phyloP scores from a whole-genome alignment of 1,140 invertebrate species.

The Drosophila bipectinata region DNA sequence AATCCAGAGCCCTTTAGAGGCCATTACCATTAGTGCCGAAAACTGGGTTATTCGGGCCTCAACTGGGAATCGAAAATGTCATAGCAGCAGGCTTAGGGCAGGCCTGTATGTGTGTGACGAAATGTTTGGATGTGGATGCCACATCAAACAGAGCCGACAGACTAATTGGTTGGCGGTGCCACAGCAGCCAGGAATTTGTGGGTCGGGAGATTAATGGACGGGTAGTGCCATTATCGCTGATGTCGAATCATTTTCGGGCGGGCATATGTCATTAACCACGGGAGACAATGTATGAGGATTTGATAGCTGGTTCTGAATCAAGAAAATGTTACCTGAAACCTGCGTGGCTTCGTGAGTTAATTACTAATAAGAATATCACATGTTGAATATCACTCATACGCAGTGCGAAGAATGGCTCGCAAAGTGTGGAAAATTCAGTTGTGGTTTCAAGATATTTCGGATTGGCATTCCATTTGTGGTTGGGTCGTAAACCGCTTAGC shows the following conservation, averaged over 20 bases:
- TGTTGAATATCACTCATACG: too few species aligned
- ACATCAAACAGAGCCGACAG: conserved; percentile 35
- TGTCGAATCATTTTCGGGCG: conserved; percentile 19
- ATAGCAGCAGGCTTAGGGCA: not conserved
- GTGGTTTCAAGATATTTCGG: not conserved
- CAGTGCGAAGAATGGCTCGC: too few species aligned
- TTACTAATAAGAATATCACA: too few species aligned
- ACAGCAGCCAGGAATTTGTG: conserved; percentile 7
- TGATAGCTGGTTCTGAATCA: not conserved
- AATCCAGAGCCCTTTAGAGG: conserved; percentile 4
- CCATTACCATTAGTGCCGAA: conserved; percentile 43
- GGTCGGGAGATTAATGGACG: conserved; percentile 24
- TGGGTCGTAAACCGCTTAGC: not conserved
- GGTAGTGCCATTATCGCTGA: conserved; percentile 33
- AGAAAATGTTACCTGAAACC: not conserved
- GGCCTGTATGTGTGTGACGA: conserved; percentile 4
- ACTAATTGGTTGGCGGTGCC: conserved; percentile 35
- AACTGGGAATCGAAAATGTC: conserved; percentile 33
- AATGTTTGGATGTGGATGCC: conserved; percentile 1
- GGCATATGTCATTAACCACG: conserved; percentile 25
- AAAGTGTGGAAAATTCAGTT: not conserved
- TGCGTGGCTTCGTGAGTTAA: too few species aligned
- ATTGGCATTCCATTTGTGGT: not conserved
- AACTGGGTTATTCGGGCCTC: not conserved
- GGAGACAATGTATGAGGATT: too few species aligned